phyloP scores from a whole-genome alignment of 92 coral and sea anemone genomes.

The Parazoanthus darwini region DNA sequence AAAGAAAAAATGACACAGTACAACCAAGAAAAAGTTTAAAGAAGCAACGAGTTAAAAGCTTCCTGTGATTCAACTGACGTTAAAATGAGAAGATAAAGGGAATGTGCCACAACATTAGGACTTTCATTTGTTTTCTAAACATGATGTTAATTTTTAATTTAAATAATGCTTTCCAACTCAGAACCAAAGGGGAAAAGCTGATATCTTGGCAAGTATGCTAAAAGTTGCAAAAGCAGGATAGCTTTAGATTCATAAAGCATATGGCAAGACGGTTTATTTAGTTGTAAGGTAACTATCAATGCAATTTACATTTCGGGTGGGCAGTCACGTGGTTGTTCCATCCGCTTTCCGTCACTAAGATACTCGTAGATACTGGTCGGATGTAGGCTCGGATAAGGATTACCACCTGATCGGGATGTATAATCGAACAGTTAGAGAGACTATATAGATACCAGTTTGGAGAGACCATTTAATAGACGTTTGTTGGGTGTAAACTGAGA shows the following conservation, averaged over 20 bases:
- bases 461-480: neutral
- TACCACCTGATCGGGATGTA: slow-evolving; percentile 66
- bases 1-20: no score
- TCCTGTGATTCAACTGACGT: no score
- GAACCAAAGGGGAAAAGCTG: no score
- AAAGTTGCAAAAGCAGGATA: no score
- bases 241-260: neutral
- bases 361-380: slow-evolving; percentile 74
- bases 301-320: slow-evolving; percentile 81
- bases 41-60: no score
- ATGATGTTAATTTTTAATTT: no score
- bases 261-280: neutral
- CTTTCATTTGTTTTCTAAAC: no score
- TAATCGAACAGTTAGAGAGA: neutral
- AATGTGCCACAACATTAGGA: no score
- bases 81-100: no score
- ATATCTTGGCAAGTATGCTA: no score
- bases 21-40: no score
- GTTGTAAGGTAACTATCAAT: neutral
- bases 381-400: slow-evolving; percentile 72
- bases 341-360: slow-evolving; percentile 82
- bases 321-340: slow-evolving; percentile 82
- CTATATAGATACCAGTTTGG: neutral
- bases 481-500: slow-evolving; percentile 68
- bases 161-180: no score